Base-by-base conservation (phyloP, 2,113 vertebrate genomes). In the Amblyopsis rosae region DNA sequence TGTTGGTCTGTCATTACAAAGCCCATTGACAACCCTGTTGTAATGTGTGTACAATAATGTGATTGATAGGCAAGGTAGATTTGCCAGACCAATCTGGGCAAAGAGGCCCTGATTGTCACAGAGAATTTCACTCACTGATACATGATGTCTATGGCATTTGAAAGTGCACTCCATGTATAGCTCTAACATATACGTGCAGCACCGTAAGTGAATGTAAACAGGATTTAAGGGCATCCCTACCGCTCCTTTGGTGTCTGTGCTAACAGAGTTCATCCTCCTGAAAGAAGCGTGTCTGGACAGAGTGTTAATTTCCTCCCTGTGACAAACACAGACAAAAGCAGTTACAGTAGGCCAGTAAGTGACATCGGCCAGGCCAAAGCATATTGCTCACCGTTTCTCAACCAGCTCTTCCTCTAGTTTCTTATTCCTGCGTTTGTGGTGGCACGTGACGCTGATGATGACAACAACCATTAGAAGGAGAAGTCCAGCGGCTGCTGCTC, bases 281-380 rank as follows among this genome's bases (percentile, higher is more conserved):
- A 96, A 85, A 12, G 96, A 98, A 9, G 96, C 94, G 67, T 97
- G 94, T 67, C 96, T 83, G 33, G 95, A 94, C 35, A 98, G 84
- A 4, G 94, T 96, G 82, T 81, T 87, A 65, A 97, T 95, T 87
- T 97, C 94, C 75, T 96, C 93, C 3, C 96, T 98, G 86, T 17
- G 4, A 61, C 35, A n/a, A 62, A 73, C 17, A 19, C 60, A 35
- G 64, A 35, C 0, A 66, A 33, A 56, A 32, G 12, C 12, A 59
- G 4, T n/a, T 46, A n/a, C 12, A 49, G 11, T 16, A 54, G 49
- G 11, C 4, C 35, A 41, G 35, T 41, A 55, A 55, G 16, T 9
- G 15, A 55, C 16, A 56, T 54, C 11, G 5, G n/a, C 7, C 53
- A 16, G 53, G 12, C 35, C 35, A 41, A 41, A 19, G 6, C 9